Evolutionary conservation across 2,113 vertebrate genomes (phyloP), one percentile per base, ranked within the genome.

Genomic region (Lathamus discolor): DNA sequence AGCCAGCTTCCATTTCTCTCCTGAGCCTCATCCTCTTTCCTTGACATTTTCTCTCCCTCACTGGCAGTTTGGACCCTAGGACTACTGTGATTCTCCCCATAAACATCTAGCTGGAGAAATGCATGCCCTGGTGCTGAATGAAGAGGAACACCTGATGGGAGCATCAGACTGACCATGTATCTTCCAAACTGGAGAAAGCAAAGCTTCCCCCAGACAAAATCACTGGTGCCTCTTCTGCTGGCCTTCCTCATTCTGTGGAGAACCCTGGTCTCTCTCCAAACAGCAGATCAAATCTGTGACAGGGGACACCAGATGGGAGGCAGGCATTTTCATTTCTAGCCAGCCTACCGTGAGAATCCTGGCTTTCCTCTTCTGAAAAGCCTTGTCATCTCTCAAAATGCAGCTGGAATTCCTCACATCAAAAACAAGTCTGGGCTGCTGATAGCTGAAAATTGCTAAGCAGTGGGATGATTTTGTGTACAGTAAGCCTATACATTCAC

Each of bases 401-500:
- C 72, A 93, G 75, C 93, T 95, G 95, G 72, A 86, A 90, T 95
- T 91, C 63, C 67, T 93, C 79, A 93, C 27, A 78, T 81, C 43
- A 66, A 66, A 94, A 90, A 3, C 44, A 66, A 80, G 88, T 19
- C 79, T 90, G 82, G 33, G 33, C 41, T 88, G 82, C 79, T 91
- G 94, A 94, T 93, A 96, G 35, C 59, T 70, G 59, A 93, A 95
- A 92, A 74, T 15, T 80, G 44, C 8, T 43, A 77, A 92, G 68
- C 0, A 0, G 49, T 67, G 46, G 59, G 51, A 81, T 80, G 82
- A 55, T 88, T 90, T 73, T 87, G 41, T 41, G 41, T 67, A 62
- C 46, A 66, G 67, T 54, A 81, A 90, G 64, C 78, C 75, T 74
- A 86, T 33, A 70, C 11, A 52, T 63, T 74, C 5, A 0, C 63